Percentiles rank a stretch among this genome's conserved stretches.
Evolutionary conservation across 2,113 vertebrate genomes (phyloP).

Genomic region (Agelaius phoeniceus): DNA sequence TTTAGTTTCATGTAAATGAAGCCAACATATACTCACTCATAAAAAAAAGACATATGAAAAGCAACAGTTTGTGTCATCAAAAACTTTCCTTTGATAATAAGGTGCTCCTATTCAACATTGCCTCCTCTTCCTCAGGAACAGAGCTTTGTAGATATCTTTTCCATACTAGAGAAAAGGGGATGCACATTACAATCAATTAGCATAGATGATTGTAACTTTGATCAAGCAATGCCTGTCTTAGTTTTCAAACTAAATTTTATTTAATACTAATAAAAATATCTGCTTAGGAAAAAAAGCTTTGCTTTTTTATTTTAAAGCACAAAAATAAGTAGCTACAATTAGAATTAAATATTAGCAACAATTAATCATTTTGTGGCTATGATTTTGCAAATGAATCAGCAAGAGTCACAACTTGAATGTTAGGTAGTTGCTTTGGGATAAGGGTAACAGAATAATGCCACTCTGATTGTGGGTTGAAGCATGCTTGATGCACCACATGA

Average conservation of each 20-base stretch:
- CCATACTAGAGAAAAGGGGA: neutral
- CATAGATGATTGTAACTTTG: neutral
- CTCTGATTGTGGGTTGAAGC: fast-evolving
- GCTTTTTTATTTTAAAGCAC: neutral
- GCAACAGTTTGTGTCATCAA: neutral
- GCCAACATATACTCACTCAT: neutral
- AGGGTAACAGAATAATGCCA: neutral
- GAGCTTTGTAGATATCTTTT: neutral
- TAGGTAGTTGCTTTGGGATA: neutral
- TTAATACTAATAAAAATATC: neutral
- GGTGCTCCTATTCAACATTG: neutral
- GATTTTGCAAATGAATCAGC: neutral
- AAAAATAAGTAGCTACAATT: neutral
- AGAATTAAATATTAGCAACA: neutral
- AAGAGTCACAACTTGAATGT: neutral
- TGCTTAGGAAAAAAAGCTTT: neutral
- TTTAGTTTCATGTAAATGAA: neutral
- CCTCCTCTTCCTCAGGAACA: neutral
- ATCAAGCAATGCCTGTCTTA: neutral
- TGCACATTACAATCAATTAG: neutral
- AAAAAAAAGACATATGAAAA: neutral
- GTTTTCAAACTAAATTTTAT: neutral
- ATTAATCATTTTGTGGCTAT: neutral
- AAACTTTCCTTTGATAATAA: neutral
- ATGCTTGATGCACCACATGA: neutral